Percentiles rank a stretch among this genome's conserved stretches.
These are phyloP conservation scores for Tapirus terrestris DNA, from an alignment of 2,113 vertebrate genomes.

Conservation along the genomic window DNA sequence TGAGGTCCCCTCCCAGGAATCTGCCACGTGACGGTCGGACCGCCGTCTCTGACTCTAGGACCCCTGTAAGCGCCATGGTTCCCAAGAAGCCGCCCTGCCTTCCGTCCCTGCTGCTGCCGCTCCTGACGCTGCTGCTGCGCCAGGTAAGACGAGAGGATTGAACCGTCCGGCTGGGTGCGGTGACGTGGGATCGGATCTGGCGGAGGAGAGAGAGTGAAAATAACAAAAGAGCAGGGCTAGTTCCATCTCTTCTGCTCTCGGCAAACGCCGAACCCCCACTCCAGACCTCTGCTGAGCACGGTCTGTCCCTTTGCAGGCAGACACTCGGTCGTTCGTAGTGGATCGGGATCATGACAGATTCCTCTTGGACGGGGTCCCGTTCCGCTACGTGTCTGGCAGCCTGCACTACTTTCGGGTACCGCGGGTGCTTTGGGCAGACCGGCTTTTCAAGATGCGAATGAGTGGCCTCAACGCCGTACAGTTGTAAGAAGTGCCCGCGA, in stretches of 20 bases:
- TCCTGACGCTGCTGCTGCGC: constrained; percentile 35
- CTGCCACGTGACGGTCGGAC: constrained; percentile 58
- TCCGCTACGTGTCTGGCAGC: constrained; percentile 96
- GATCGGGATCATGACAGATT: constrained; percentile 91
- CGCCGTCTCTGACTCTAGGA: constrained; percentile 86
- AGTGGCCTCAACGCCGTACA: constrained; percentile 94
- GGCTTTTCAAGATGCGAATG: constrained; percentile 96
- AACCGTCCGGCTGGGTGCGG: neutral
- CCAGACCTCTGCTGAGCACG: neutral
- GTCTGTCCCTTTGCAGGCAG: constrained; percentile 65
- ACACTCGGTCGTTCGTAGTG: constrained; percentile 89
- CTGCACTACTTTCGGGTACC: constrained; percentile 96
- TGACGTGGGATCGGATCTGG: neutral
- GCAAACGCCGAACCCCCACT: neutral
- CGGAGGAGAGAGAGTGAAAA: neutral
- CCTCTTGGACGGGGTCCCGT: constrained; percentile 91
- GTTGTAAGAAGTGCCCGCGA: constrained; percentile 88
- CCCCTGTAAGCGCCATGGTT: constrained; percentile 93
- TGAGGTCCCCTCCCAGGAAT: constrained; percentile 69
- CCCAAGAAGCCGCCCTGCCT: constrained; percentile 90
- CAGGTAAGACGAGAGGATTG: constrained; percentile 57
- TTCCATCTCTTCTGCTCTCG: neutral
- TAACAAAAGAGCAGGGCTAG: neutral
- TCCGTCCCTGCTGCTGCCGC: neutral
- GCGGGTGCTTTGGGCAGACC: constrained; percentile 92